These are phyloP conservation scores for Xenentodon cancila DNA, from an alignment of 2,797 vertebrate genomes.

Conservation along the genomic window DNA sequence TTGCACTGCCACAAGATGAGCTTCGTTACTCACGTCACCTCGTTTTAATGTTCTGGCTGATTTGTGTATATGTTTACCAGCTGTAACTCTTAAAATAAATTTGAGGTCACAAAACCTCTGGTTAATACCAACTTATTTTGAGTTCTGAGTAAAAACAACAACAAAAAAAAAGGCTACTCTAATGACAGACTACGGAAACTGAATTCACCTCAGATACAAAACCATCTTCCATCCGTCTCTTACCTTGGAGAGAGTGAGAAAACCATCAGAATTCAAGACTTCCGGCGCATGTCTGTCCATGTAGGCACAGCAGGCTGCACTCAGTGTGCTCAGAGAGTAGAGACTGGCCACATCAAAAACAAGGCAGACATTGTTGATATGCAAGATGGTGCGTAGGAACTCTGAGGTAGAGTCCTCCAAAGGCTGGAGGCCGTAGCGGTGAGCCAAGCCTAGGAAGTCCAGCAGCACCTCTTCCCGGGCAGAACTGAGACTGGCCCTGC, in stretches of 20 bases:
- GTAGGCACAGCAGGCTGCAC: conserved; percentile 92
- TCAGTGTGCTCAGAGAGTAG: conserved; percentile 90
- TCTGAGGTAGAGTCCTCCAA: conserved; percentile 96
- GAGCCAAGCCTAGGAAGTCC: conserved; percentile 95
- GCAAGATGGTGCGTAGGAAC: conserved; percentile 95
- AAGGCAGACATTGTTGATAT: conserved; percentile 95
- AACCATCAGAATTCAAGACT: conserved; percentile 92
- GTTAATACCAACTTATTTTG: no score
- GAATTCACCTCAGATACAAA: no score
- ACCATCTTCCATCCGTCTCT: background rate
- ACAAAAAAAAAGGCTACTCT: no score
- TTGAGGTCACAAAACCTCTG: no score
- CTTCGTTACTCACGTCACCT: no score
- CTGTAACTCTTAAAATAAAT: no score
- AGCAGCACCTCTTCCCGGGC: conserved; percentile 95
- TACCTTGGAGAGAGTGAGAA: conserved; percentile 94
- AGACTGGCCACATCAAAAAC: conserved; percentile 97
- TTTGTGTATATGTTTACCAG: no score
- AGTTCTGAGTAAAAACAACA: no score
- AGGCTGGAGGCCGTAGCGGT: conserved; percentile 96
- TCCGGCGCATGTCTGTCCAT: conserved; percentile 96
- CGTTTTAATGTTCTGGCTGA: no score
- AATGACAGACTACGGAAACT: no score
- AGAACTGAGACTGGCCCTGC: conserved; percentile 91
- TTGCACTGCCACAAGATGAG: no score